Conservation (phyloP, 2,113 vertebrate genomes). For the Lampris incognitus region DNA sequence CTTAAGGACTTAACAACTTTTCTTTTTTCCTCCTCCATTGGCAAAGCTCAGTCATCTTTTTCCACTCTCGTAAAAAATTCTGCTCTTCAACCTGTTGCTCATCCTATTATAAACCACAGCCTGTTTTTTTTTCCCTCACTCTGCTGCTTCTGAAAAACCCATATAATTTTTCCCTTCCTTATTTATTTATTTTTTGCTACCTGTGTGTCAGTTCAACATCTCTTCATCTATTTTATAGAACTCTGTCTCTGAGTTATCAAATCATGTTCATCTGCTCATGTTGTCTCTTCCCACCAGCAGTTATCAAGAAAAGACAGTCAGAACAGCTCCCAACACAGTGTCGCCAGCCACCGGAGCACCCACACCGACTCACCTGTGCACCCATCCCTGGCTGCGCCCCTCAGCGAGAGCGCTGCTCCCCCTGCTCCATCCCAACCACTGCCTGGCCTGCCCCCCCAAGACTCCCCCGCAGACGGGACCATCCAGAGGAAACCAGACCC, state of each 20-base stretch:
- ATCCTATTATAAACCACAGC: conserved; percentile 27
- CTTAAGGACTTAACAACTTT: no score
- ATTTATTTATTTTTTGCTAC: conserved; percentile 9
- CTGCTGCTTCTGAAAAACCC: no score
- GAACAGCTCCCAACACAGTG: conserved; percentile 95
- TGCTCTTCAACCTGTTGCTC: conserved; percentile 15
- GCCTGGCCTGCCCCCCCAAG: conserved; percentile 81
- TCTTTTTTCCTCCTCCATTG: no score
- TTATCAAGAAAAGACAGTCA: conserved; percentile 99
- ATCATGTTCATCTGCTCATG: conserved; percentile 51
- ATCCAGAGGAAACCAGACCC: conserved; percentile 98
- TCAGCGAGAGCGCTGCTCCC: conserved; percentile 77
- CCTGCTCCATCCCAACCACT: conserved; percentile 80
- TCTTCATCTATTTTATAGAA: conserved; percentile 7
- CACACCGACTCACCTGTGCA: conserved; percentile 92
- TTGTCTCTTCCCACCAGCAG: conserved; percentile 82
- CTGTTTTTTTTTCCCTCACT: background rate
- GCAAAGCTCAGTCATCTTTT: conserved; percentile 11
- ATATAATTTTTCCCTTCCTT: no score
- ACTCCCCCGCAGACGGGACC: conserved; percentile 86
- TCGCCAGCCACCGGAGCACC: conserved; percentile 92
- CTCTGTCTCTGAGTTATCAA: conserved; percentile 23
- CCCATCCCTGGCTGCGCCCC: conserved; percentile 81
- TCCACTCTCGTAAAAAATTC: conserved; percentile 17
- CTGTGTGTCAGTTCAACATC: conserved; percentile 29